Evolutionary conservation across 2,113 vertebrate genomes (phyloP), one percentile per base, ranked within the genome.

Genomic region (Sebastes fasciatus): DNA sequence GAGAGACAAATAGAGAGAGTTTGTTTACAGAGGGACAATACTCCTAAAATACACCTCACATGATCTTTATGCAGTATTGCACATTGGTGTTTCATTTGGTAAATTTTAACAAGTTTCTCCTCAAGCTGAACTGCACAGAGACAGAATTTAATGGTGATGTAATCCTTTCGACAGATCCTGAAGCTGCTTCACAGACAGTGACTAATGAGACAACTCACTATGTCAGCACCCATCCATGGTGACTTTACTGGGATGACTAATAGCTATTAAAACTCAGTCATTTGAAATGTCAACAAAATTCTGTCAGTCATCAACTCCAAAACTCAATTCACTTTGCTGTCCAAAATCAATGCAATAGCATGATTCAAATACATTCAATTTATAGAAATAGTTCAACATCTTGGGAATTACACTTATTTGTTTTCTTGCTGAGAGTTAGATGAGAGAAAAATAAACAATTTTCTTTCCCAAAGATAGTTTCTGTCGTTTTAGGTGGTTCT

Each of bases 171-270:
- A 64, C 65, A 43, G 68, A 79, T 87, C 74, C 58, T 11, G n/a
- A 17, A 79, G 60, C 52, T 57, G 71, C 48, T 68, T 68, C 21
- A 80, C 70, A 85, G 79, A 83, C 79, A 42, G 67, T 84, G 77
- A 80, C 79, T 87, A 83, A 84, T 34, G 43, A 26, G 73, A 79
- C 75, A 61, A 2, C 63, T 90, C 84, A 79, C 14, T 21, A 54
- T 77, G 79, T 78, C 63, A 34, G 60, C 66, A 62, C 43, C 19
- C 46, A 17, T 40, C 40, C 16, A 6, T 48, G 42, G n/a, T 73
- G 64, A 46, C 45, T 60, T 54, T 6, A 64, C 67, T 19, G 42
- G 21, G 57, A 26, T 85, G 71, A 82, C 55, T 74, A 60, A 74
- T 26, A 51, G 75, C 62, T 74, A 26, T 70, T 65, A 34, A 69